phyloP scores from a whole-genome alignment of 2,113 vertebrate species.

The Rhinichthys klamathensis region DNA sequence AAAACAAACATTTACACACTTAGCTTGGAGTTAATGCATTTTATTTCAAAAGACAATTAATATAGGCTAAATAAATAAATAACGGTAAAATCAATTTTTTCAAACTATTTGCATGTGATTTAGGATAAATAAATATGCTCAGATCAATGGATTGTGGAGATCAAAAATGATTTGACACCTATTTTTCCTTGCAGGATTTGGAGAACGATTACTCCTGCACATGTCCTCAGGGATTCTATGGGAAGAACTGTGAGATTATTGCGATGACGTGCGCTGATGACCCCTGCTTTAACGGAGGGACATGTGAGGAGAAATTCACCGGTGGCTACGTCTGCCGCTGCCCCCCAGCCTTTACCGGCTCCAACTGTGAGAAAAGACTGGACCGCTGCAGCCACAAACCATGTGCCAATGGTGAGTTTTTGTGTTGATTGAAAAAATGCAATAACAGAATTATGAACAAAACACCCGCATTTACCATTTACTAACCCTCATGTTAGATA shows the following conservation, averaged over 20 bases:
- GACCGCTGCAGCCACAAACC: constrained; percentile 85
- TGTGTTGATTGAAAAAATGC: neutral
- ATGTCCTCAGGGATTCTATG: constrained; percentile 89
- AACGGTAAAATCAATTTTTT: neutral
- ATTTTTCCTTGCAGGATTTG: constrained; percentile 70
- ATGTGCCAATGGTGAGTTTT: constrained; percentile 74
- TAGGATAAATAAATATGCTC: neutral
- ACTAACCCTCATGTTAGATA: neutral
- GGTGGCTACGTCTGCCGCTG: constrained; percentile 85
- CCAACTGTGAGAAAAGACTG: constrained; percentile 90
- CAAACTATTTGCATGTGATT: neutral
- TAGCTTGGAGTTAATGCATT: neutral
- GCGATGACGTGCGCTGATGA: constrained; percentile 84
- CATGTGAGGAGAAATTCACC: constrained; percentile 72
- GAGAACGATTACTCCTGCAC: constrained; percentile 81
- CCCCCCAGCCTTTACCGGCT: constrained; percentile 80
- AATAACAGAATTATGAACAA: neutral
- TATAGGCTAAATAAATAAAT: neutral
- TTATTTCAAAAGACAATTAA: neutral
- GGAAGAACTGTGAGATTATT: constrained; percentile 84
- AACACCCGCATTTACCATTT: neutral
- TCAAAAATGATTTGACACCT: neutral
- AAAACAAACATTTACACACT: neutral
- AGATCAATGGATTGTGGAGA: neutral
- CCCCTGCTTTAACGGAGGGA: constrained; percentile 87